A percentile compares a stretch with the other conserved stretches of the same genome.
phyloP scores from a whole-genome alignment of 2,888 invertebrate genomes.

The Allacma fusca region DNA sequence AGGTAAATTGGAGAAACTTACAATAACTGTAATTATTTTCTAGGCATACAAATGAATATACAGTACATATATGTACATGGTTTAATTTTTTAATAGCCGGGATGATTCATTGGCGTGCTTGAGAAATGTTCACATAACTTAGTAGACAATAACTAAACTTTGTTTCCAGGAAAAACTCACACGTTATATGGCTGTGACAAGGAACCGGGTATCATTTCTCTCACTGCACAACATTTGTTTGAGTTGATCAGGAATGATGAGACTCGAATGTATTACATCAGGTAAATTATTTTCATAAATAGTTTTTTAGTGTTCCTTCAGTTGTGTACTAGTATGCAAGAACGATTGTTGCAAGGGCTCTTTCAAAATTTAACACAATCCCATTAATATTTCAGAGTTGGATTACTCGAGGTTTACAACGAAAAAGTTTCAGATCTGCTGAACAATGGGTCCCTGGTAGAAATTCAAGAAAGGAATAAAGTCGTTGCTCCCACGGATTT shows the following conservation, averaged over 20 bases:
- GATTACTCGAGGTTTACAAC: constrained; percentile 89
- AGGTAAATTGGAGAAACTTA: constrained; percentile 66
- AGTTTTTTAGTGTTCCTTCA: no score
- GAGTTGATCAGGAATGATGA: constrained; percentile 65
- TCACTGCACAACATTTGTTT: constrained; percentile 77
- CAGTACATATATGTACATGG: no score
- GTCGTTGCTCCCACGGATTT: constrained; percentile 71
- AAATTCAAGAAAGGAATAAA: constrained; percentile 70
- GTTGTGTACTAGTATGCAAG: no score
- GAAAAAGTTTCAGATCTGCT: constrained; percentile 82
- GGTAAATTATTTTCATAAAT: no score
- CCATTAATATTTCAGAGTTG: constrained; percentile 69
- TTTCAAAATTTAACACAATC: constrained; percentile 28
- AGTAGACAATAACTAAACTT: no score
- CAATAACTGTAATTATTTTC: no score
- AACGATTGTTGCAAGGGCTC: no score
- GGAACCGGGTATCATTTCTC: constrained; percentile 78
- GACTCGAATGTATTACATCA: constrained; percentile 45
- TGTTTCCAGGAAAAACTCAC: constrained; percentile 72
- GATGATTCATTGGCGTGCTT: no score
- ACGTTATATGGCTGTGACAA: constrained; percentile 79
- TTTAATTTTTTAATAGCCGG: no score
- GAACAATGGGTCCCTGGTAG: constrained; percentile 67
- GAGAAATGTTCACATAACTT: no score
- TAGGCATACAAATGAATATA: no score